phyloP scores from a whole-genome alignment of 2,113 vertebrate genomes.

The Accipiter virgatus region DNA sequence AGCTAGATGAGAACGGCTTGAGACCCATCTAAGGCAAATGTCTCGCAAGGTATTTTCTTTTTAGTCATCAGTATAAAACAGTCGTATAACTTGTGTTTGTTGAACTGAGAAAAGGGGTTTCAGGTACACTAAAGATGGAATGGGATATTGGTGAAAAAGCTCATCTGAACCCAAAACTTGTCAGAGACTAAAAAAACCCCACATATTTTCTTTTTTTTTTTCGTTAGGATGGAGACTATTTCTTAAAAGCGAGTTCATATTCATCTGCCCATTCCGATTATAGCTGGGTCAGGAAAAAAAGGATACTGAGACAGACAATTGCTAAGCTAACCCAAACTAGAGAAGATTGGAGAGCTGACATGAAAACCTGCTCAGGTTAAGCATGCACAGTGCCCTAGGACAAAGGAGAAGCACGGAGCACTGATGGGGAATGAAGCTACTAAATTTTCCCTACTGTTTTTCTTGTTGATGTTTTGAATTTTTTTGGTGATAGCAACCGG shows the following conservation, averaged over 20 bases:
- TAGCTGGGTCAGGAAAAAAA: neutral
- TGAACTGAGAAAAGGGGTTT: neutral
- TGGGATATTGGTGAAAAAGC: neutral
- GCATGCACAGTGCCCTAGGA: neutral
- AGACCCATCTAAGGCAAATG: neutral
- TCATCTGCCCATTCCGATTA: neutral
- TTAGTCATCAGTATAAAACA: neutral
- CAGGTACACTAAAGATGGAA: neutral
- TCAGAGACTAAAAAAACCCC: neutral
- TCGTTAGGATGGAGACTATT: neutral
- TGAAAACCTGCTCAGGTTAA: slow-evolving; percentile 23
- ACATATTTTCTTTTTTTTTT: neutral
- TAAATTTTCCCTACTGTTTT: slow-evolving; percentile 26
- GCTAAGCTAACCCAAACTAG: slow-evolving; percentile 1
- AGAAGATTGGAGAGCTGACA: neutral
- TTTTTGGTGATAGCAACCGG: neutral
- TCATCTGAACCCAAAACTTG: neutral
- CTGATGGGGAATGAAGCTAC: slow-evolving; percentile 1
- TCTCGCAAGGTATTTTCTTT: neutral
- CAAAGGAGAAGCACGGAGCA: neutral
- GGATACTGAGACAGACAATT: neutral
- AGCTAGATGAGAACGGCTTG: neutral
- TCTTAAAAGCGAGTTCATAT: neutral
- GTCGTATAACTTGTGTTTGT: neutral
- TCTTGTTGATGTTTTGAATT: neutral